Percentiles rank a stretch among this genome's conserved stretches.
These are phyloP conservation scores for Chorisops tibialis DNA, from an alignment of 2,888 invertebrate species.

Conservation along the genomic window DNA sequence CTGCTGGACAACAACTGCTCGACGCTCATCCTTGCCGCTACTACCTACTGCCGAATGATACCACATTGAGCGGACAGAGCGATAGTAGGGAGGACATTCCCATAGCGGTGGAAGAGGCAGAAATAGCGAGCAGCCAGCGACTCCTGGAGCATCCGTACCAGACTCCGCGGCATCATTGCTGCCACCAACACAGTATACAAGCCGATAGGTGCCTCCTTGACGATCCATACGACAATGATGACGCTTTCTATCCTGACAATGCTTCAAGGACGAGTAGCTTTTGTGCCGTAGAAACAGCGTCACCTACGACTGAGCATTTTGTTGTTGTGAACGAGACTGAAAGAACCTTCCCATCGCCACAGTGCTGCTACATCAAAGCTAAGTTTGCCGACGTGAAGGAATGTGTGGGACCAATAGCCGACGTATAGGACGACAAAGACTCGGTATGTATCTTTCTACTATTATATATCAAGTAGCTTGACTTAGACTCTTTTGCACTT, in stretches of 20 bases:
- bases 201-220: constrained; percentile 21
- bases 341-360: constrained; percentile 26
- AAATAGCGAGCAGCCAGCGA: constrained; percentile 1
- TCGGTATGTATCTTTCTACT: constrained; percentile 8
- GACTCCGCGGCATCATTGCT: constrained; percentile 2
- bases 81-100: background rate
- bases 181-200: constrained; percentile 19
- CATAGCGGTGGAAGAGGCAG: background rate
- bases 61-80: background rate
- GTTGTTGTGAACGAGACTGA: constrained; percentile 34
- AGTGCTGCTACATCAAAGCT: constrained; percentile 38
- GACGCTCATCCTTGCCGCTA: constrained; percentile 2
- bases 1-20: constrained; percentile 4
- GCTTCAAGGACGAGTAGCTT: background rate
- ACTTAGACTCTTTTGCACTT: too few species aligned
- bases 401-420: constrained; percentile 37
- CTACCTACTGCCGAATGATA: background rate
- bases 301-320: constrained; percentile 28
- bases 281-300: constrained; percentile 1
- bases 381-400: constrained; percentile 36
- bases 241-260: constrained; percentile 19
- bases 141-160: constrained; percentile 14
- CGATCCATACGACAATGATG: constrained; percentile 19
- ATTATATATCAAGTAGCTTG: too few species aligned
- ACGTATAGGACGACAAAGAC: constrained; percentile 34